Evolutionary conservation across 2,888 invertebrate species (phyloP).

Genomic region (Drosophila ezoana): DNA sequence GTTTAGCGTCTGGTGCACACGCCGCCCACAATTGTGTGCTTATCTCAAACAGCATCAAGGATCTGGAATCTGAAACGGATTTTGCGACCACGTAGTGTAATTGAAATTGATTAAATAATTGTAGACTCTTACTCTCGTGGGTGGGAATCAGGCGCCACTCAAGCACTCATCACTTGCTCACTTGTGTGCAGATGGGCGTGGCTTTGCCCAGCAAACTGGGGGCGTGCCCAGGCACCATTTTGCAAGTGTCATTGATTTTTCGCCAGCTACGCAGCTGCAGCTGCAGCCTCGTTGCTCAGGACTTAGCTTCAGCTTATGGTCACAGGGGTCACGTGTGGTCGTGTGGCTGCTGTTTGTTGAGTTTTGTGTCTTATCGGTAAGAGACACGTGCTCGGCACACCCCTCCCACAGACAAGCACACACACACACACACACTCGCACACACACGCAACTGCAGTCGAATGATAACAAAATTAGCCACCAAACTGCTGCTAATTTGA

Average conservation of each 20-base stretch:
- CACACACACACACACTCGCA: slow-evolving; percentile 12
- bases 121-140: slow-evolving; percentile 23
- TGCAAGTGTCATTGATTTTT: slow-evolving; percentile 40
- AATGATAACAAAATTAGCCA: slow-evolving; percentile 74
- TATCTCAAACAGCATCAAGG: slow-evolving; percentile 14
- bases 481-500: slow-evolving; percentile 81
- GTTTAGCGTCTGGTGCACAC: background rate
- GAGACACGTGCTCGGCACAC: slow-evolving; percentile 54
- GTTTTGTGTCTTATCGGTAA: slow-evolving; percentile 51
- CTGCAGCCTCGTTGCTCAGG: background rate
- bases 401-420: background rate
- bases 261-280: slow-evolving; percentile 17
- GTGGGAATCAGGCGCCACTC: slow-evolving; percentile 31
- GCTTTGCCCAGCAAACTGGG: slow-evolving; percentile 8
- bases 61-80: slow-evolving; percentile 21
- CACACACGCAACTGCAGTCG: slow-evolving; percentile 39
- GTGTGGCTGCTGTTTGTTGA: slow-evolving; percentile 62
- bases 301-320: slow-evolving; percentile 30
- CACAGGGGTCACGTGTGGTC: slow-evolving; percentile 58
- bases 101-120: slow-evolving; percentile 50
- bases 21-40: slow-evolving; percentile 4
- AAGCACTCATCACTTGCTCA: slow-evolving; percentile 1
- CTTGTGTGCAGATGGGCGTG: slow-evolving; percentile 24
- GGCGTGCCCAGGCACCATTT: slow-evolving; percentile 32
- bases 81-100: slow-evolving; percentile 32